A percentile compares a stretch with the other conserved stretches of the same genome.
Evolutionary conservation across 2,888 invertebrate species (phyloP).

Genomic region (Drosophila neonasuta): DNA sequence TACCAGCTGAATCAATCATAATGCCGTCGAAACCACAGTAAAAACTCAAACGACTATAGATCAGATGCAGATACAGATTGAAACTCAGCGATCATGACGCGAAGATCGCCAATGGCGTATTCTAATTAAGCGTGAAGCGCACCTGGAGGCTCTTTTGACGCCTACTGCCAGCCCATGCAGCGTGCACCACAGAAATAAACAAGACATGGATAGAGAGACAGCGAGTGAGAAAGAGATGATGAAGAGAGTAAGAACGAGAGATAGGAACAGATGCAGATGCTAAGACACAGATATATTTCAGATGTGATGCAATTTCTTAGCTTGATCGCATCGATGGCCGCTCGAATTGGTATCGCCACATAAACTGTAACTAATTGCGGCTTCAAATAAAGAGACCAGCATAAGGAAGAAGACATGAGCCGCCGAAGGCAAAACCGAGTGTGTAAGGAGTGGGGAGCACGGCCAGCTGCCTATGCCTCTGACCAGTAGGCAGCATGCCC

Average conservation of each 20-base stretch:
- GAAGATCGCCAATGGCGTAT: slow-evolving; percentile 59
- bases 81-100: slow-evolving; percentile 24
- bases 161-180: slow-evolving; percentile 53
- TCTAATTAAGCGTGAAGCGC: slow-evolving; percentile 82
- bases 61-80: slow-evolving; percentile 19
- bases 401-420: slow-evolving; percentile 47
- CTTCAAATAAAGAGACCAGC: slow-evolving; percentile 75
- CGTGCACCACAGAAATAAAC: slow-evolving; percentile 3
- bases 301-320: slow-evolving; percentile 43
- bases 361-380: slow-evolving; percentile 81
- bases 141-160: slow-evolving; percentile 81
- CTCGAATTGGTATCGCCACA: slow-evolving; percentile 68
- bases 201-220: not conserved
- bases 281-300: slow-evolving; percentile 22
- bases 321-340: slow-evolving; percentile 56
- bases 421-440: slow-evolving; percentile 29
- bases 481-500: slow-evolving; percentile 49
- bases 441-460: slow-evolving; percentile 5
- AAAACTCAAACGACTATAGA: slow-evolving; percentile 21
- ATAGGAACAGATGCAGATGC: slow-evolving; percentile 3
- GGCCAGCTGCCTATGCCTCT: slow-evolving; percentile 7
- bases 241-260: not conserved
- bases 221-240: not conserved
- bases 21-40: slow-evolving; percentile 13
- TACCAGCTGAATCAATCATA: slow-evolving; percentile 63